These are phyloP conservation scores for Episyrphus balteatus DNA, from an alignment of 1,140 invertebrate species.

Conservation along the genomic window DNA sequence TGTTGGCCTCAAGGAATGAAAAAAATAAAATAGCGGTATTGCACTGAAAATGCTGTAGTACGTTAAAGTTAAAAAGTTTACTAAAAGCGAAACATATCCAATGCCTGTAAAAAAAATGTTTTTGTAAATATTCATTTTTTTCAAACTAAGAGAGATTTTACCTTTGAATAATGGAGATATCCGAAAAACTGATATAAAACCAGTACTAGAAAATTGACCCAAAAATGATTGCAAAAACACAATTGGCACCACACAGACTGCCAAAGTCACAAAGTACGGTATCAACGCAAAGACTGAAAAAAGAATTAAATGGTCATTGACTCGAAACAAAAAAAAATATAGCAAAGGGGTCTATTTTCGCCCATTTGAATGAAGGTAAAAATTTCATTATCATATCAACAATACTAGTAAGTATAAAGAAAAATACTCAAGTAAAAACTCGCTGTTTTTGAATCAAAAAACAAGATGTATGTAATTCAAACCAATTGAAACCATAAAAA, in stretches of 20 bases:
- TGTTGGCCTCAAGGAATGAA: neutral
- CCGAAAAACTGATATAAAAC: neutral
- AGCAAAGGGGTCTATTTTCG: too few species aligned
- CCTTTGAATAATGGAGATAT: neutral
- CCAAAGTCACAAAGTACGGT: neutral
- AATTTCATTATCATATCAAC: too few species aligned
- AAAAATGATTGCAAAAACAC: neutral
- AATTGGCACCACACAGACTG: neutral
- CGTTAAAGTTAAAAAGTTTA: neutral
- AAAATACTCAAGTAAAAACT: too few species aligned
- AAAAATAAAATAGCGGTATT: neutral
- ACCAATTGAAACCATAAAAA: too few species aligned
- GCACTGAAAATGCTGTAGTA: neutral
- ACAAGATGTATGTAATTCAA: too few species aligned
- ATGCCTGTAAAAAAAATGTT: neutral
- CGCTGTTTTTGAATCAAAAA: too few species aligned
- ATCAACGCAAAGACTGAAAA: constrained; percentile 2
- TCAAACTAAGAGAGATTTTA: neutral
- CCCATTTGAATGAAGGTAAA: too few species aligned
- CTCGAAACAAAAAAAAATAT: too few species aligned
- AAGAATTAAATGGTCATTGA: too few species aligned
- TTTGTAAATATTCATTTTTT: neutral
- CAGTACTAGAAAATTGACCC: neutral
- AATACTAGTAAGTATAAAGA: too few species aligned
- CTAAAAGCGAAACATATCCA: neutral